Percentiles rank a stretch among this genome's conserved stretches.
Conservation (phyloP, 1,140 invertebrate species). For the Ceratina australensis region DNA sequence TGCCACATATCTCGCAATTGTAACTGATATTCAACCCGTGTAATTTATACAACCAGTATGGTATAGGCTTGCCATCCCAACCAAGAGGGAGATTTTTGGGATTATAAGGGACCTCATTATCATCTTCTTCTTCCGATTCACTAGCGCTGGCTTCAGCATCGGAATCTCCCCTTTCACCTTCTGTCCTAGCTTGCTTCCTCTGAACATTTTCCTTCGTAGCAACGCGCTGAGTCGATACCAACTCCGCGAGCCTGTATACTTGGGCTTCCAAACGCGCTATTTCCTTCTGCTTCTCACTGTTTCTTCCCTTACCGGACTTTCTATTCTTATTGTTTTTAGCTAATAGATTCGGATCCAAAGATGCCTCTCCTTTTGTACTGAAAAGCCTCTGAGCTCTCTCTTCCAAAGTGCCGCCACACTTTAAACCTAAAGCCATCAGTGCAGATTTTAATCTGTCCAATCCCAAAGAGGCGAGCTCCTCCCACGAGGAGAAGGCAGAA, state of each 20-base stretch:
- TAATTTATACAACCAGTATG: slow-evolving; percentile 99
- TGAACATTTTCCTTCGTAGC: slow-evolving; percentile 99
- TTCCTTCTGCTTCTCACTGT: slow-evolving; percentile 89
- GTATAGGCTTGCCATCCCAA: slow-evolving; percentile 99
- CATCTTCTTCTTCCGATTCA: slow-evolving; percentile 92
- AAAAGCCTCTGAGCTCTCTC: slow-evolving; percentile 98
- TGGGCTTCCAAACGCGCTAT: slow-evolving; percentile 93
- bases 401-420: slow-evolving; percentile 98
- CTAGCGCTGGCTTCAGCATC: slow-evolving; percentile 93
- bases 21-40: slow-evolving; percentile 99
- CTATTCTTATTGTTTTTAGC: slow-evolving; percentile 90
- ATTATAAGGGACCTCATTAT: slow-evolving; percentile 98
- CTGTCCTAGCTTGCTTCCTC: slow-evolving; percentile 97
- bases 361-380: slow-evolving; percentile 95
- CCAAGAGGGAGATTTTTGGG: slow-evolving; percentile 99
- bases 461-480: slow-evolving; percentile 97
- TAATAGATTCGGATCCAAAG: slow-evolving; percentile 93
- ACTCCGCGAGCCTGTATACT: slow-evolving; percentile 91
- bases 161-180: slow-evolving; percentile 95
- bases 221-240: slow-evolving; percentile 90
- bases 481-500: slow-evolving; percentile 97
- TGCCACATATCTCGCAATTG: slow-evolving; percentile 99
- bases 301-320: slow-evolving; percentile 82
- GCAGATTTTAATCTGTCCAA: slow-evolving; percentile 98
- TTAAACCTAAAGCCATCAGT: slow-evolving; percentile 97